phyloP scores from a whole-genome alignment of 2,113 vertebrate species.

The Psephotus haematonotus region DNA sequence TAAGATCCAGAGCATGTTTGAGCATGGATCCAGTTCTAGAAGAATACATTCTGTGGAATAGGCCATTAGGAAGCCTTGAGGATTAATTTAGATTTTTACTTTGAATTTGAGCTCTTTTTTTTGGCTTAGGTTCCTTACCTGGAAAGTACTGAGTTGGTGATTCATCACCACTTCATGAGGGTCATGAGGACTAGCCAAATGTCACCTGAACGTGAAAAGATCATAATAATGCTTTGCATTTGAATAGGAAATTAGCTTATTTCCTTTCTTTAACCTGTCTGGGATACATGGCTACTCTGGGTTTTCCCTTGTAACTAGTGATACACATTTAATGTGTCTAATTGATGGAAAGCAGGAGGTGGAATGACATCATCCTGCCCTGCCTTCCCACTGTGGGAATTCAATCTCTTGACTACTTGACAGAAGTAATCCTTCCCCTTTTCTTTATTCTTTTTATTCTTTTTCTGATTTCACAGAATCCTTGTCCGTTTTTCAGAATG shows the following conservation, averaged over 20 bases:
- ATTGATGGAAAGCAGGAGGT: constrained; percentile 33
- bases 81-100: background rate
- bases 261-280: background rate
- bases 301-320: background rate
- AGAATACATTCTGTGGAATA: background rate
- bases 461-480: background rate
- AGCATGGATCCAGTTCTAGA: background rate
- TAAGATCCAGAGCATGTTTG: background rate
- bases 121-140: background rate
- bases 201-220: background rate
- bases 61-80: background rate
- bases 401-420: background rate
- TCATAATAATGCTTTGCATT: background rate
- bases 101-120: background rate
- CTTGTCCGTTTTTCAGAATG: background rate
- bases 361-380: background rate
- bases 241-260: background rate
- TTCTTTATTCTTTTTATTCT: too few relatives aligned
- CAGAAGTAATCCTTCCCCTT: background rate
- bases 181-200: background rate
- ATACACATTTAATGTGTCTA: background rate
- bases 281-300: background rate
- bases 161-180: background rate
- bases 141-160: background rate
- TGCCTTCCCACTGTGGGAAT: background rate